Evolutionary conservation across 2,797 vertebrate genomes (phyloP), one percentile per base, ranked within the genome.

Genomic region (Mallotus villosus): DNA sequence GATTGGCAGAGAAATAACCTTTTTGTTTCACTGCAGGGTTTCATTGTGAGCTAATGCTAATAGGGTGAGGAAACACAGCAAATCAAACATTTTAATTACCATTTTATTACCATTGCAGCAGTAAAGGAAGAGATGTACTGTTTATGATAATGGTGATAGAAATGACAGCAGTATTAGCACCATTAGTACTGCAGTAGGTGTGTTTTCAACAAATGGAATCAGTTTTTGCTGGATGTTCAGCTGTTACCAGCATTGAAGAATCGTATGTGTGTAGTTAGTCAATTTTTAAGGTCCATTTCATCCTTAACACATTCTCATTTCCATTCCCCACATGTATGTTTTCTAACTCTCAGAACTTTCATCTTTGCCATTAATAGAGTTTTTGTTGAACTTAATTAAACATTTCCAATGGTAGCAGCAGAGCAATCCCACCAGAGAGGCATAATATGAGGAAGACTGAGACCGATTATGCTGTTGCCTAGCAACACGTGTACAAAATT

Each of bases 401-500:
- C 88, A 88, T 90, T 89, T 91, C 91, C 85, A 90, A 77, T 83
- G 81, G 89, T 89, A 87, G 86, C 86, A 79, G 84, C 76, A 66
- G 76, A 88, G 87, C 82, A 82, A 84, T 92, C 90, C 91, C 91
- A 91, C 87, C 72, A 84, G 87, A 75, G 85, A 78, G 81, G 82
- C 80, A 67, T 74, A 83, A 86, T 78, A 85, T 75, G 77, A 79
- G 79, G 76, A 86, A 87, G 84, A 87, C 76, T 70, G 87, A 91
- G 89, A 88, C 78, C 90, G 82, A 89, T 90, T 92, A 88, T 86
- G 81, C 88, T 92, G 93, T 94, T 93, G 93, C 93, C 89, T 93
- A 93, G 93, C 92, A 94, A 94, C 93, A 82, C 89, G 85, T 91
- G 92, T 85, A 92, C 89, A 92, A 92, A 92, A 92, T 88, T 89